These are phyloP conservation scores for Drosophila gunungcola DNA, from an alignment of 1,140 invertebrate genomes.

Conservation along the genomic window DNA sequence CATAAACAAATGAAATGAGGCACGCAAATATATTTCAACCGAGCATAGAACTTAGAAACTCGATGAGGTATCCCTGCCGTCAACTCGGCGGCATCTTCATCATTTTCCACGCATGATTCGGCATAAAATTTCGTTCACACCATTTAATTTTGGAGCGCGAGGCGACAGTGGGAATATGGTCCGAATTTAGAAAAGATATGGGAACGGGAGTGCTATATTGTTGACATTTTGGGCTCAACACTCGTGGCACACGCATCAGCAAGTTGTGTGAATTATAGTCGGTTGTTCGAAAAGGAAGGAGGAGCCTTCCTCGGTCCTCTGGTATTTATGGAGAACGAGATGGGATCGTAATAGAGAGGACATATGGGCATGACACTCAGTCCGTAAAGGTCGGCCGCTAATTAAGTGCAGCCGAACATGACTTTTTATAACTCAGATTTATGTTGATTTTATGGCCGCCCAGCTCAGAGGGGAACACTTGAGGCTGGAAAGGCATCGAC, in stretches of 20 bases:
- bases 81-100: constrained; percentile 65
- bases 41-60: constrained; percentile 46
- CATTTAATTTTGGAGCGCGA: constrained; percentile 67
- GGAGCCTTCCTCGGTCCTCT: constrained; percentile 6
- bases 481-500: constrained; percentile 3
- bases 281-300: not conserved
- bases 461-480: constrained; percentile 29
- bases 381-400: constrained; percentile 64
- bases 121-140: constrained; percentile 83
- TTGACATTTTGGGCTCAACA: constrained; percentile 73
- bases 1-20: constrained; percentile 75
- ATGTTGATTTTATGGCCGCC: constrained; percentile 74
- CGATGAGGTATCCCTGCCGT: constrained; percentile 4
- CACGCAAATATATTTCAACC: constrained; percentile 65
- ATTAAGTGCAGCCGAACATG: constrained; percentile 82
- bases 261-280: constrained; percentile 76
- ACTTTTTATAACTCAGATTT: constrained; percentile 83
- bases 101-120: constrained; percentile 81
- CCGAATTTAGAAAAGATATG: constrained; percentile 21
- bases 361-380: constrained; percentile 68
- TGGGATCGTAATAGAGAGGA: constrained; percentile 11
- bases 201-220: constrained; percentile 44
- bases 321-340: constrained; percentile 17
- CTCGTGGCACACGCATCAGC: constrained; percentile 54
- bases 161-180: constrained; percentile 21